Conservation (phyloP, 2,888 invertebrate genomes). For the Macrosiphum euphorbiae region DNA sequence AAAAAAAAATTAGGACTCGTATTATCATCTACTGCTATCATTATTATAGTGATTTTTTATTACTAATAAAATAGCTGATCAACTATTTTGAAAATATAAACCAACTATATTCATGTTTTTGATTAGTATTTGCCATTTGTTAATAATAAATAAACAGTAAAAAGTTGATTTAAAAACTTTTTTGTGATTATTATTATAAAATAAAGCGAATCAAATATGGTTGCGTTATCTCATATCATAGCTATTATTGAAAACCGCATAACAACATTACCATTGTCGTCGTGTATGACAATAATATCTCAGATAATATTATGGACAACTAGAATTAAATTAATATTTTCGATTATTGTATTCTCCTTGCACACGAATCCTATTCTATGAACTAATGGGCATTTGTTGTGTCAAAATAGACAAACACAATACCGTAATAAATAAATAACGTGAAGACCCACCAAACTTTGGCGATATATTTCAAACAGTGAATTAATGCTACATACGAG, state of each 20-base stretch:
- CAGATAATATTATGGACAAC: background rate
- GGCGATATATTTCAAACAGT: slow-evolving; percentile 43
- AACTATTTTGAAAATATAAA: background rate
- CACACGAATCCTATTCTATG: background rate
- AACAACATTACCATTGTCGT: background rate
- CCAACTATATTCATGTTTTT: background rate
- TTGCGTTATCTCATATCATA: background rate
- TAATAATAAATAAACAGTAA: background rate
- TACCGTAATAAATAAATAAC: background rate
- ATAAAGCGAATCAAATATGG: background rate
- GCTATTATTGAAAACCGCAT: background rate
- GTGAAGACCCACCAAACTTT: background rate
- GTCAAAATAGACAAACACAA: slow-evolving; percentile 6
- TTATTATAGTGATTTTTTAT: background rate
- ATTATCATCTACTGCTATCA: background rate
- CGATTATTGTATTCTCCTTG: background rate
- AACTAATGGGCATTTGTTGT: background rate
- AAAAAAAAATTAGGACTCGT: background rate
- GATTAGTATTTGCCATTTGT: background rate
- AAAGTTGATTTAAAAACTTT: background rate
- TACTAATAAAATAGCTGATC: background rate
- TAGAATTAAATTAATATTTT: background rate
- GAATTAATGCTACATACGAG: background rate
- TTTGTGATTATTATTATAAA: background rate
- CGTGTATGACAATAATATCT: background rate